Conservation (phyloP, 1,140 invertebrate species). For the Hormaphis cornu region DNA sequence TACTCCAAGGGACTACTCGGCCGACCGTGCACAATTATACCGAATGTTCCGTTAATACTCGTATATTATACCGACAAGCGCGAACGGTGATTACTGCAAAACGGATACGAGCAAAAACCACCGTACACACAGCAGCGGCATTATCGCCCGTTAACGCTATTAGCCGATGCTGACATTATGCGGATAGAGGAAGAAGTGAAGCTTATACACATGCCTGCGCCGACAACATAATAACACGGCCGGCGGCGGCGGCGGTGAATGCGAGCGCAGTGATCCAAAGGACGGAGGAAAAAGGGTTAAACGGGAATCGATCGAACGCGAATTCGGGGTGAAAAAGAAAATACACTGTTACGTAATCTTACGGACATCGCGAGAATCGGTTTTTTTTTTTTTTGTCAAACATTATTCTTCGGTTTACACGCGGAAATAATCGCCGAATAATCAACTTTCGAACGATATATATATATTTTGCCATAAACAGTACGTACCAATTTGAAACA, state of each 20-base stretch:
- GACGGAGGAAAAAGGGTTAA: not conserved
- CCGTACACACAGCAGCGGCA: not conserved
- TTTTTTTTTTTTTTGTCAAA: not conserved
- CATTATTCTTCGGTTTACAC: too few relatives aligned
- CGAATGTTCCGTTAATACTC: slow-evolving; percentile 12
- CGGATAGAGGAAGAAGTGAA: not conserved
- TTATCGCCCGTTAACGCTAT: slow-evolving; percentile 23
- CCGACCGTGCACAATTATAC: too few relatives aligned
- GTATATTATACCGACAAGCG: not conserved
- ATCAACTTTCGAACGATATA: too few relatives aligned
- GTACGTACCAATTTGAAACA: too few relatives aligned
- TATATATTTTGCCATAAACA: too few relatives aligned
- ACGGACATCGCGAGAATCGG: not conserved
- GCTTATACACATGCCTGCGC: not conserved
- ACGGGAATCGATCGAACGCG: not conserved
- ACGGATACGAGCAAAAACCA: slow-evolving; percentile 31
- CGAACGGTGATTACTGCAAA: slow-evolving; percentile 32
- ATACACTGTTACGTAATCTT: not conserved
- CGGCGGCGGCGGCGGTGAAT: not conserved
- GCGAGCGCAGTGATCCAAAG: not conserved
- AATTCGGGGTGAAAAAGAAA: not conserved
- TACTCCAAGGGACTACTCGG: too few relatives aligned
- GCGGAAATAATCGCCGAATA: too few relatives aligned
- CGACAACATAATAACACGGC: not conserved
- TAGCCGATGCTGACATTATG: slow-evolving; percentile 13